phyloP scores from a whole-genome alignment of 30 jellyfish, hydroid and myxozoan species.

The Turritopsis rubra region DNA sequence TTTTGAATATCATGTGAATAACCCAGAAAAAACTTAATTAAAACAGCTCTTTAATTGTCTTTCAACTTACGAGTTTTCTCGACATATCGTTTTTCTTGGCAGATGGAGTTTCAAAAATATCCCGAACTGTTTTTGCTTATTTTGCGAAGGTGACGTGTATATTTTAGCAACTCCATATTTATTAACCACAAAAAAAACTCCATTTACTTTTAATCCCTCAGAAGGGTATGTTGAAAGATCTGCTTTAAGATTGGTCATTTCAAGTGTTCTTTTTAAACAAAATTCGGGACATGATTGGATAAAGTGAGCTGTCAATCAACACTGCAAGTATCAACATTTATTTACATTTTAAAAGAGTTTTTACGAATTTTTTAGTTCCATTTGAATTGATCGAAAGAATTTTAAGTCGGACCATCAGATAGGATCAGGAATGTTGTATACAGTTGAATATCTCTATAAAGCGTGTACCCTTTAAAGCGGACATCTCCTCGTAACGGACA shows the following conservation, averaged over 20 bases:
- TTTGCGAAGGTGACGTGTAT: not conserved
- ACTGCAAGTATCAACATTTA: not conserved
- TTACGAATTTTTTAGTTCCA: not conserved
- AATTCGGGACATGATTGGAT: not conserved
- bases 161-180: too few species aligned
- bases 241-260: not conserved
- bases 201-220: not conserved
- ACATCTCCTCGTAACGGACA: too few species aligned
- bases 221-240: not conserved
- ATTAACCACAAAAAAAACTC: too few species aligned
- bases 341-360: not conserved
- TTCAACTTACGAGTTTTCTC: not conserved
- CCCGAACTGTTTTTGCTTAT: not conserved
- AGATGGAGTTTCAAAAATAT: not conserved
- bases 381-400: too few species aligned
- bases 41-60: too few species aligned
- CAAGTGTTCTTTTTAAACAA: not conserved
- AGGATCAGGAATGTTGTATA: too few species aligned
- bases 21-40: too few species aligned
- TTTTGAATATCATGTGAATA: too few species aligned
- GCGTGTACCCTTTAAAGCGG: too few species aligned
- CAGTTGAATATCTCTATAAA: too few species aligned
- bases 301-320: not conserved
- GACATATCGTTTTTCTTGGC: not conserved
- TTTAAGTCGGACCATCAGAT: too few species aligned